These are phyloP conservation scores for Plagiodera versicolora DNA, from an alignment of 2,888 invertebrate species.

Conservation along the genomic window DNA sequence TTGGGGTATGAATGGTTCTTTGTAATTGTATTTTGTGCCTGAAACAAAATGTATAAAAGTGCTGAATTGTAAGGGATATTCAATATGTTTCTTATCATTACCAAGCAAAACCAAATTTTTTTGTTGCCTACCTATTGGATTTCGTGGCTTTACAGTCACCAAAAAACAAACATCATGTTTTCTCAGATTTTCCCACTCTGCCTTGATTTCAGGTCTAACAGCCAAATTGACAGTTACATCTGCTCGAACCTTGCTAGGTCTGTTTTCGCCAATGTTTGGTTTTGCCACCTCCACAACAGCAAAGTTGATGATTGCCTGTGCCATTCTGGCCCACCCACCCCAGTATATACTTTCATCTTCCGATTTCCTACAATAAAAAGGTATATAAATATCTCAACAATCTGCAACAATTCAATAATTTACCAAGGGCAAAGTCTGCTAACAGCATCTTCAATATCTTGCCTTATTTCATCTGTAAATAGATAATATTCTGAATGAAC, in stretches of 20 bases:
- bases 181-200: slow-evolving; percentile 94
- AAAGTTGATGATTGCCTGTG: slow-evolving; percentile 89
- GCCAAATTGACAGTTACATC: slow-evolving; percentile 93
- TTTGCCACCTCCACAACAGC: slow-evolving; percentile 94
- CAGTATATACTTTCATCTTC: slow-evolving; percentile 87
- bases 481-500: background rate
- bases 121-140: slow-evolving; percentile 69
- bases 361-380: slow-evolving; percentile 63
- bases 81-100: slow-evolving; percentile 13
- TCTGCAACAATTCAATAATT: slow-evolving; percentile 39
- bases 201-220: slow-evolving; percentile 87
- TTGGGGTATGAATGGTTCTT: slow-evolving; percentile 87
- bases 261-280: slow-evolving; percentile 89
- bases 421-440: slow-evolving; percentile 94
- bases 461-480: slow-evolving; percentile 90
- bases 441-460: slow-evolving; percentile 97
- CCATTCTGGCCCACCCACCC: slow-evolving; percentile 99
- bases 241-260: slow-evolving; percentile 93
- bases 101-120: background rate
- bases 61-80: no score
- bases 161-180: slow-evolving; percentile 99
- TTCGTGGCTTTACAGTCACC: slow-evolving; percentile 84
- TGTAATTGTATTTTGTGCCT: slow-evolving; percentile 80
- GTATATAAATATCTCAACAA: background rate
- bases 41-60: slow-evolving; percentile 22